phyloP scores from a whole-genome alignment of 2,888 invertebrate genomes.

The Rhabditoides inermis region DNA sequence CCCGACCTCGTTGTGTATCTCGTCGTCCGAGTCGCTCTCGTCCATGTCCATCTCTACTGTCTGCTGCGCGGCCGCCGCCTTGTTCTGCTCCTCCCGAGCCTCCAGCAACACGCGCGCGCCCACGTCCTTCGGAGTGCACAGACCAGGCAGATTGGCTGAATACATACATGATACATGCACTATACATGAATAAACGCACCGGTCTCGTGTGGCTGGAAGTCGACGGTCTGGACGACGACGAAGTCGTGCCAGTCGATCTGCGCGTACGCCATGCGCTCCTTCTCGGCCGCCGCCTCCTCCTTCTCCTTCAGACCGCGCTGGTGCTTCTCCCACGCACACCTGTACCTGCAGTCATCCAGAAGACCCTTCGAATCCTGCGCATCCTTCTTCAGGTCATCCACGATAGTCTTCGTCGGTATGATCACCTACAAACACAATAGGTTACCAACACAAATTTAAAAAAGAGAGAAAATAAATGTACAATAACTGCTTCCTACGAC shows the following conservation, averaged over 20 bases:
- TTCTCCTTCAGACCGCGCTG: conserved; percentile 83
- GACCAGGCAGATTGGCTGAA: conserved; percentile 55
- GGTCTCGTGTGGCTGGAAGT: conserved; percentile 90
- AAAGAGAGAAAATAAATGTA: background rate
- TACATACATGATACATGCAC: background rate
- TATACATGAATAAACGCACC: conserved; percentile 56
- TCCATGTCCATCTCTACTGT: conserved; percentile 53
- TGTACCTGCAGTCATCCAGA: conserved; percentile 58
- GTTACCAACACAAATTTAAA: background rate
- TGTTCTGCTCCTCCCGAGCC: conserved; percentile 52
- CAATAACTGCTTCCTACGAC: background rate
- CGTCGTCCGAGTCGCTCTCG: conserved; percentile 44
- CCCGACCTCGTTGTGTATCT: conserved; percentile 5
- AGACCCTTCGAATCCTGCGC: conserved; percentile 35
- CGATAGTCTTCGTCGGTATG: conserved; percentile 72
- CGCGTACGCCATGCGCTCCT: conserved; percentile 78
- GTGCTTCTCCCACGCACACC: conserved; percentile 91
- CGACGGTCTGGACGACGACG: conserved; percentile 97
- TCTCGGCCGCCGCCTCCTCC: conserved; percentile 88
- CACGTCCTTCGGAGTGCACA: conserved; percentile 59
- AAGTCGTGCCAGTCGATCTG: conserved; percentile 99
- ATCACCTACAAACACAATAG: conserved; percentile 59
- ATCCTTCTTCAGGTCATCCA: conserved; percentile 32
- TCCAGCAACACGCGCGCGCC: conserved; percentile 57
- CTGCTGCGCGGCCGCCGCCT: conserved; percentile 35